These are phyloP conservation scores for Esox niger DNA, from an alignment of 2,113 vertebrate genomes.

Conservation along the genomic window DNA sequence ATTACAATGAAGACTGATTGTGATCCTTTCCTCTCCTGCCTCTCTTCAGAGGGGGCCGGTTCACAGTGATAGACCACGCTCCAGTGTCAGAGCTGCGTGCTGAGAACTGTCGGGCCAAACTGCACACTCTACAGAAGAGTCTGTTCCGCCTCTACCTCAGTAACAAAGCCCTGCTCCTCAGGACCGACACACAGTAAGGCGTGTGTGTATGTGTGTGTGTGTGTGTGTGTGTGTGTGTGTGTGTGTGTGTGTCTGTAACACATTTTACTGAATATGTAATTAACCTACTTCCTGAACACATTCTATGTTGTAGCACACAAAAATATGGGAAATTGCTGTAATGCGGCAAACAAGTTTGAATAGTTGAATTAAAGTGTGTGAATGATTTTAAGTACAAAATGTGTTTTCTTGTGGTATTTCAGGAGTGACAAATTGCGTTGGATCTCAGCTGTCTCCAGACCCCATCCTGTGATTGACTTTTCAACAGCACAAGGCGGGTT, in stretches of 20 bases:
- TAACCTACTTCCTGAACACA: too few relatives aligned
- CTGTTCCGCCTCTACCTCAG: slow-evolving; percentile 84
- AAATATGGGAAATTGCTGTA: too few relatives aligned
- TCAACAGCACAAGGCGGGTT: slow-evolving; percentile 67
- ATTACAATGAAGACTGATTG: too few relatives aligned
- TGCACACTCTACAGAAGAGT: slow-evolving; percentile 88
- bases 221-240: background rate
- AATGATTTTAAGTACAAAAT: background rate
- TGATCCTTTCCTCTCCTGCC: slow-evolving; percentile 10
- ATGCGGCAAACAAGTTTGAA: too few relatives aligned
- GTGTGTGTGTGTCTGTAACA: too few relatives aligned
- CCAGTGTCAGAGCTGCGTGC: slow-evolving; percentile 81
- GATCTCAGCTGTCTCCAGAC: slow-evolving; percentile 87
- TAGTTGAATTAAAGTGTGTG: background rate
- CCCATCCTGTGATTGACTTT: slow-evolving; percentile 71
- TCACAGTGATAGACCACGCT: slow-evolving; percentile 88
- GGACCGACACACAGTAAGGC: slow-evolving; percentile 89
- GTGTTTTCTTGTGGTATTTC: slow-evolving; percentile 7
- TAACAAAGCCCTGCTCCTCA: slow-evolving; percentile 77
- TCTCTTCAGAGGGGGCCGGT: slow-evolving; percentile 78
- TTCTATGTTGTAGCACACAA: too few relatives aligned
- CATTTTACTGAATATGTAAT: too few relatives aligned
- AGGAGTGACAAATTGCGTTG: slow-evolving; percentile 95
- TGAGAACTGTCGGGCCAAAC: slow-evolving; percentile 90
- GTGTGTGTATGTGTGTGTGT: background rate